Percentiles rank a stretch among this genome's conserved stretches.
phyloP scores from a whole-genome alignment of 2,797 vertebrate species.

The Galaxias olidus region DNA sequence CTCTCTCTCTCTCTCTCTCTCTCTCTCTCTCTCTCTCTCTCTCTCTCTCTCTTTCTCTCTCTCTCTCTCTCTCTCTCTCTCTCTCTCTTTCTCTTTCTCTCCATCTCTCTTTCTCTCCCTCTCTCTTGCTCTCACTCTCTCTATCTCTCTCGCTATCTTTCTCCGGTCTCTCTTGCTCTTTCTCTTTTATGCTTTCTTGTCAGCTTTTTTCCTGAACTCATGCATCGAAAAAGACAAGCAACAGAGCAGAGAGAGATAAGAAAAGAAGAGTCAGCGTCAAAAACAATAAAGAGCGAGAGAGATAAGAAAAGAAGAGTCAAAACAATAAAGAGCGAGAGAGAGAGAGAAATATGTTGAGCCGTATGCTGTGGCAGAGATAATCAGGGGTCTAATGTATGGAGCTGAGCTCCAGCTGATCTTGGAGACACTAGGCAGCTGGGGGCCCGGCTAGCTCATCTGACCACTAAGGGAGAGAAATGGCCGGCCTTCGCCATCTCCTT shows the following conservation, averaged over 20 bases:
- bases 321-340: slow-evolving; percentile 2
- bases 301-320: not conserved
- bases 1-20: slow-evolving; percentile 4
- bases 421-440: slow-evolving; percentile 80
- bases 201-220: no score
- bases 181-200: no score
- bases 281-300: not conserved
- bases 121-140: not conserved
- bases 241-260: no score
- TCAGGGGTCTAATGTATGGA: slow-evolving; percentile 79
- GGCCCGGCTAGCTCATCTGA: slow-evolving; percentile 86
- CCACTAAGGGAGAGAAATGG: slow-evolving; percentile 96
- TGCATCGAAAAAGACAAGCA: no score
- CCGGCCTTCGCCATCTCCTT: slow-evolving; percentile 88
- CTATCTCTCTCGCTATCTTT: not conserved
- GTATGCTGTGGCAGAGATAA: slow-evolving; percentile 67
- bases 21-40: not conserved
- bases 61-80: not conserved
- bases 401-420: slow-evolving; percentile 76
- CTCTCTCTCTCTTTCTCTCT: not conserved
- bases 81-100: not conserved
- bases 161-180: no score
- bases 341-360: slow-evolving; percentile 17
- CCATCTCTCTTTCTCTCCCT: slow-evolving; percentile 7
- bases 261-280: not conserved